Percentiles rank a stretch among this genome's conserved stretches.
Evolutionary conservation across 2,888 invertebrate genomes (phyloP).

Genomic region (Muscina levida): DNA sequence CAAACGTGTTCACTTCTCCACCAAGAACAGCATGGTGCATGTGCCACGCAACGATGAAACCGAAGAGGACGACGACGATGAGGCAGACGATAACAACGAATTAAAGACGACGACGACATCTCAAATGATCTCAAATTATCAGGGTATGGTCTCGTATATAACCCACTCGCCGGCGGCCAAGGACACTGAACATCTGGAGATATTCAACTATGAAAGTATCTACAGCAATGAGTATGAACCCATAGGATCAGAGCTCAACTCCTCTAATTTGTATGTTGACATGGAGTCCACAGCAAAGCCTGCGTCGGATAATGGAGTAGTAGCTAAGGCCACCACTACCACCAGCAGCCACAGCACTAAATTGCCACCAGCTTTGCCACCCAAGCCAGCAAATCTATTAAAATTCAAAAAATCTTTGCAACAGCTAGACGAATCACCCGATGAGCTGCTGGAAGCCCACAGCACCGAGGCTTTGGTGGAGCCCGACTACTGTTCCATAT

Average conservation of each 20-base stretch:
- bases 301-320: constrained; percentile 57
- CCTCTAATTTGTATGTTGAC: constrained; percentile 83
- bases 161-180: constrained; percentile 49
- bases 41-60: constrained; percentile 77
- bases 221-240: constrained; percentile 89
- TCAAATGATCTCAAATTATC: constrained; percentile 68
- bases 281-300: constrained; percentile 81
- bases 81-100: constrained; percentile 63
- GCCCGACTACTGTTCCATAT: constrained; percentile 89
- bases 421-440: constrained; percentile 72
- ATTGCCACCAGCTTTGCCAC: constrained; percentile 87
- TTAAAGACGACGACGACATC: neutral
- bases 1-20: constrained; percentile 84
- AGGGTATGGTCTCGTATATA: constrained; percentile 56
- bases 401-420: constrained; percentile 82
- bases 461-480: constrained; percentile 44
- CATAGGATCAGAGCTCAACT: constrained; percentile 80
- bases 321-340: constrained; percentile 30
- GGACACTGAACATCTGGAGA: constrained; percentile 78
- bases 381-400: constrained; percentile 88
- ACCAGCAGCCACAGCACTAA: constrained; percentile 69
- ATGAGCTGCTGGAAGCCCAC: constrained; percentile 64
- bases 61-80: constrained; percentile 68
- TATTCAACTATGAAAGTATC: constrained; percentile 83
- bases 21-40: constrained; percentile 83